Evolutionary conservation across 2,113 vertebrate genomes (phyloP).

Genomic region (Nothobranchius furzeri): DNA sequence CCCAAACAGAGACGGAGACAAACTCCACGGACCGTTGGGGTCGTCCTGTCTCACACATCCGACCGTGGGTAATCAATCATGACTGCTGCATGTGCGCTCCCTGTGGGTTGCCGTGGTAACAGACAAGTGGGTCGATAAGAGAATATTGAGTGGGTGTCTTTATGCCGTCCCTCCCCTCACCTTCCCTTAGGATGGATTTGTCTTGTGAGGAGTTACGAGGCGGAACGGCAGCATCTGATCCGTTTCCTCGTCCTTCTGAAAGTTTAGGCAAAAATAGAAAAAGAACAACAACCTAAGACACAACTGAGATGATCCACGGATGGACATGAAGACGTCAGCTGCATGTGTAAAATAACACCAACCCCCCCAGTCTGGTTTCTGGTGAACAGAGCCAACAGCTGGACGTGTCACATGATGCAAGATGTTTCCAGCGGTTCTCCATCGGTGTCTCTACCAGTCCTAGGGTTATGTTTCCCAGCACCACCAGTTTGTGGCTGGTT

Average conservation of each 20-base stretch:
- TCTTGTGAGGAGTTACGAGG: slow-evolving; percentile 35
- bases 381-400: not conserved
- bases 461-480: too few species aligned
- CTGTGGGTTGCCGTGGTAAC: slow-evolving; percentile 54
- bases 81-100: slow-evolving; percentile 43
- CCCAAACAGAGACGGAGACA: not conserved
- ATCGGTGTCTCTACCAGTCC: not conserved
- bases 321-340: not conserved
- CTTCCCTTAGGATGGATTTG: slow-evolving; percentile 21
- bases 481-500: not conserved
- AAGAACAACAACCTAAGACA: slow-evolving; percentile 1
- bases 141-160: slow-evolving; percentile 58
- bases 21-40: slow-evolving; percentile 8
- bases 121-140: slow-evolving; percentile 53
- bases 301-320: not conserved
- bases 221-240: not conserved
- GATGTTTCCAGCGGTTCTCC: not conserved
- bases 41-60: slow-evolving; percentile 39
- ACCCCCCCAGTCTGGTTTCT: slow-evolving; percentile 21
- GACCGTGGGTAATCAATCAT: slow-evolving; percentile 52
- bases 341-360: slow-evolving; percentile 6
- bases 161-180: slow-evolving; percentile 15
- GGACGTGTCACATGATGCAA: slow-evolving; percentile 9
- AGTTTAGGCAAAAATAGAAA: not conserved
- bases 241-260: slow-evolving; percentile 21